A percentile compares a stretch with the other conserved stretches of the same genome.
Evolutionary conservation across 2,113 vertebrate genomes (phyloP).

Genomic region (Shinisaurus crocodilurus): DNA sequence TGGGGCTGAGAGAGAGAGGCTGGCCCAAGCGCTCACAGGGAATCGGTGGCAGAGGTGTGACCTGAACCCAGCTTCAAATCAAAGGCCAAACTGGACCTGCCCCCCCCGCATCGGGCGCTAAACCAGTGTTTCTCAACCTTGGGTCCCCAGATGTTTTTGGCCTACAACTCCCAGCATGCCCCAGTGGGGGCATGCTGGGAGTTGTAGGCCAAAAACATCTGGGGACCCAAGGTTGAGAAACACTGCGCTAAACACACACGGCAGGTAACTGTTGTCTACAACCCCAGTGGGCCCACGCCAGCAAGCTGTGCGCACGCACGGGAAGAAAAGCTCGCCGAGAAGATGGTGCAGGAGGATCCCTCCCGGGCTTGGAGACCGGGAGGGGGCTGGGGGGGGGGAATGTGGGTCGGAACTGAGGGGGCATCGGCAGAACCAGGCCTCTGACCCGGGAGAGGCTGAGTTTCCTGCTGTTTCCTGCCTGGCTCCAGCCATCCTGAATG

Average conservation of each 20-base stretch:
- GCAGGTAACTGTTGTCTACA: background rate
- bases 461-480: conserved; percentile 10
- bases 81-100: background rate
- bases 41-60: background rate
- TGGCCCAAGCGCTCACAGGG: background rate
- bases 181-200: too few relatives aligned
- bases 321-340: background rate
- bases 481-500: conserved; percentile 30
- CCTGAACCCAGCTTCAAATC: background rate
- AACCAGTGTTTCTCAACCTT: too few relatives aligned
- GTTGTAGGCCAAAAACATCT: too few relatives aligned
- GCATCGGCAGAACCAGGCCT: background rate
- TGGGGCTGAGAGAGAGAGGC: background rate
- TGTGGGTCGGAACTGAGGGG: background rate
- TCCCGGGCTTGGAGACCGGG: background rate
- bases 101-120: too few relatives aligned
- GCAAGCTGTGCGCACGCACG: too few relatives aligned
- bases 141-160: too few relatives aligned
- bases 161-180: too few relatives aligned
- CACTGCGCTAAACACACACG: background rate
- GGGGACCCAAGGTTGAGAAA: too few relatives aligned
- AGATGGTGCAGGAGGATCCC: too few relatives aligned
- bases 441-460: background rate
- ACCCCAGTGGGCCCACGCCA: too few relatives aligned
- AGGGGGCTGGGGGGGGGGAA: background rate